phyloP scores from a whole-genome alignment of 2,113 vertebrate species.

The Lasiurus cinereus region DNA sequence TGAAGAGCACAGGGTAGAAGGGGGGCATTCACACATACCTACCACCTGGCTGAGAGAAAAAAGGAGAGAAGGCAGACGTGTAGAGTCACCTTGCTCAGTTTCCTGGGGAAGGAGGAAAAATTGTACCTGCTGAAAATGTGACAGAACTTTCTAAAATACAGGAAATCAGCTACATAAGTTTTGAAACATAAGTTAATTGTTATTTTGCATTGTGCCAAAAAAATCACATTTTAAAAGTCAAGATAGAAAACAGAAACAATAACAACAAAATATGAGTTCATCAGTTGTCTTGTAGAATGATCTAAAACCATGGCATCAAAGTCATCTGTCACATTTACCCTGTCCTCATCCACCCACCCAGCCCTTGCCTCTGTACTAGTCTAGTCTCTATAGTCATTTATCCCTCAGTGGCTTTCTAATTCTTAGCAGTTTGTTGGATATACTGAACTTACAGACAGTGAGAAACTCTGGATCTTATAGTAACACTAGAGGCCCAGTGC shows the following conservation, averaged over 20 bases:
- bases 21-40: neutral
- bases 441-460: neutral
- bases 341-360: too few relatives aligned
- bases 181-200: neutral
- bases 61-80: neutral
- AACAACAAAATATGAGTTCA: neutral
- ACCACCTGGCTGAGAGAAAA: neutral
- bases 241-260: constrained; percentile 39
- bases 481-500: too few relatives aligned
- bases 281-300: neutral
- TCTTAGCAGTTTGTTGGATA: neutral
- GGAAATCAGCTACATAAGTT: neutral
- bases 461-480: neutral
- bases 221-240: constrained; percentile 33
- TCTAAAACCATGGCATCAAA: neutral
- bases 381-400: neutral
- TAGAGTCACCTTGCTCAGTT: neutral
- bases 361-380: neutral
- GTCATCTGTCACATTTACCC: neutral
- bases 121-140: neutral
- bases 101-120: neutral
- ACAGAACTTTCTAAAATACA: constrained; percentile 30
- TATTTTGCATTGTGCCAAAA: constrained; percentile 22
- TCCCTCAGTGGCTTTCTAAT: neutral
- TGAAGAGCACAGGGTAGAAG: neutral